phyloP scores from a whole-genome alignment of 2,888 invertebrate genomes.

The Pristionchus entomophagus region DNA sequence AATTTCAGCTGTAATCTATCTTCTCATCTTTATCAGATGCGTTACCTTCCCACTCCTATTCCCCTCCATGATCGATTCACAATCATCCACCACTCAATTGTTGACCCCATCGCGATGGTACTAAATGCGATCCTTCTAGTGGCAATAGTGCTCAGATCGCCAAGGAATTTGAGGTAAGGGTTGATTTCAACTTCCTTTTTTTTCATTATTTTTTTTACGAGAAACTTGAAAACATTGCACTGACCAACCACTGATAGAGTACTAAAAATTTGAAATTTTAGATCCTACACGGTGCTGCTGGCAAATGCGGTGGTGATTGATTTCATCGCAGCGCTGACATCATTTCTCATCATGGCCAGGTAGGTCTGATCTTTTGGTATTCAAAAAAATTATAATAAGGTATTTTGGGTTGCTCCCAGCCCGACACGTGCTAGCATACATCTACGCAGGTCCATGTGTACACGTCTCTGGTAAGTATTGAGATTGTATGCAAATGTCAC shows the following conservation, averaged over 20 bases:
- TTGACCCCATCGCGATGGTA: not conserved
- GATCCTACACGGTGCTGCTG: not conserved
- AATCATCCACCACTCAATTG: not conserved
- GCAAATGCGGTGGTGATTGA: not conserved
- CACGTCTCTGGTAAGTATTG: not conserved
- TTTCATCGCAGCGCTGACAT: not conserved
- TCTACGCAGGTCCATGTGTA: not conserved
- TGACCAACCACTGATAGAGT: too few relatives aligned
- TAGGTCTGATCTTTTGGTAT: too few relatives aligned
- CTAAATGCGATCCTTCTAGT: not conserved
- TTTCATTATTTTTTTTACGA: too few relatives aligned
- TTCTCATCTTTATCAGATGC: too few relatives aligned
- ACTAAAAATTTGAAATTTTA: not conserved
- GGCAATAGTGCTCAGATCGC: not conserved
- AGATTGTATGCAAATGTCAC: too few relatives aligned
- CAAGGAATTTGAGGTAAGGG: not conserved
- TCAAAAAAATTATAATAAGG: too few relatives aligned
- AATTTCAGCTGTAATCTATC: too few relatives aligned
- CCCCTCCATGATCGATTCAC: not conserved
- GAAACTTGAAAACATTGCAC: too few relatives aligned
- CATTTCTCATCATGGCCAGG: not conserved
- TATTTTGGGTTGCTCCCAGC: not conserved
- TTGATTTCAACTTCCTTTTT: not conserved
- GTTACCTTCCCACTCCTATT: not conserved
- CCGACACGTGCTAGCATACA: not conserved